Conservation (phyloP, 2,888 invertebrate genomes). For the Helleia helle region DNA sequence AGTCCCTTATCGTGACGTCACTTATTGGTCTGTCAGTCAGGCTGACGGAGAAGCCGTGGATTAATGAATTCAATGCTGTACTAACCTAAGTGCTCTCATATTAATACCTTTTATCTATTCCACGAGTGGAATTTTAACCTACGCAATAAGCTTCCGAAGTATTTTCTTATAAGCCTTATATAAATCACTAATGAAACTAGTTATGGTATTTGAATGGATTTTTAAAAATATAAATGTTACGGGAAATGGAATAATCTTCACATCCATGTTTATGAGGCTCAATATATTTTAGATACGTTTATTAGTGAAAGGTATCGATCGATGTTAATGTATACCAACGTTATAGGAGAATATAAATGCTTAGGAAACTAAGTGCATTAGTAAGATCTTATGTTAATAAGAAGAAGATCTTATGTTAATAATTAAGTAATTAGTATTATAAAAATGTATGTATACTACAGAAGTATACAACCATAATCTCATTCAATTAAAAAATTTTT, state of each 20-base stretch:
- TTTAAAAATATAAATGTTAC: background rate
- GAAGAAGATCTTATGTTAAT: no score
- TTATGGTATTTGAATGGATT: background rate
- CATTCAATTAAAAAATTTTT: no score
- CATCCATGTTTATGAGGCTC: background rate
- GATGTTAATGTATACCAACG: background rate
- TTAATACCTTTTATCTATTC: constrained; percentile 21
- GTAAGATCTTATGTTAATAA: no score
- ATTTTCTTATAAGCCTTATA: background rate
- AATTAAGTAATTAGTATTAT: no score
- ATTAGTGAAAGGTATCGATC: constrained; percentile 1
- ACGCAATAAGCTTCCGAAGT: constrained; percentile 8
- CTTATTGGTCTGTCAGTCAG: constrained; percentile 32
- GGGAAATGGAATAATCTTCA: background rate
- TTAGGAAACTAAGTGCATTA: no score
- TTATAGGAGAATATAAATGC: no score
- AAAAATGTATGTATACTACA: no score
- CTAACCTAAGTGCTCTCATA: constrained; percentile 20
- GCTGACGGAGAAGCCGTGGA: constrained; percentile 26
- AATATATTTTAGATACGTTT: constrained; percentile 3
- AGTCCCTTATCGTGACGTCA: constrained; percentile 20
- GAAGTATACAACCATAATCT: no score
- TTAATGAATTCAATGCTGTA: constrained; percentile 28
- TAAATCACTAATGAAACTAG: constrained; percentile 2
- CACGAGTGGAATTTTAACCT: constrained; percentile 16